Base-by-base conservation (phyloP, 92 coral and sea anemone species). In the Scolanthus callimorphus region DNA sequence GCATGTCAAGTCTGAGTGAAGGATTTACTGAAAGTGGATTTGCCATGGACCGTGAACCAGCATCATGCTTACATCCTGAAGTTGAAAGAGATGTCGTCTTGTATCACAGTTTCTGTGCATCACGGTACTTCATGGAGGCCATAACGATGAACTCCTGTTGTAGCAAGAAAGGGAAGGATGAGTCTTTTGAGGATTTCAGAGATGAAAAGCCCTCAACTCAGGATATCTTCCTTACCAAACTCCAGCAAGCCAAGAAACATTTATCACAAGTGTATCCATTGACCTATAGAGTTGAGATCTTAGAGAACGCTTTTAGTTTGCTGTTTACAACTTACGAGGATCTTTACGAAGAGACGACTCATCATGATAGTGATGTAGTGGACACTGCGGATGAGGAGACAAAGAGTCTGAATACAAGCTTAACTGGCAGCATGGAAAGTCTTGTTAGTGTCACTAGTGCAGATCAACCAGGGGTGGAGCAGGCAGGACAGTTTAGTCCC, bases 291-390 rank as follows among this genome's bases (percentile, higher is more conserved):
- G 85, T 85, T 24, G 99, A 94, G 61, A 54, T 94, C 47, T 70
- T 94, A 4, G 99, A 94, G 69, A 68, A 94, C 31, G 74, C 88
- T 44, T 94, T 94, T 37, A 85, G 99, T 57, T 83, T 94, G 45
- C 52, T 94, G 17, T 94, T 94, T 94, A 75, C 82, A 4, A 89
- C 97, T 39, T 80, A 80, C 29, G 97, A 89, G 50, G 94, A 94
- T 38, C 71, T 94, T 21, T 79, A 77, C 30, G 86, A 81, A 11
- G 86, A 89, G 20, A 51, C 63, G 41, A 61, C 69, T 0, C 95
- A 78, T 27, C 79, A 84, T 55, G 99, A 94, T 47, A 94, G 90
- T 43, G 99, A 92, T 56, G 96, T 62, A 22, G 60, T 89, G 23
- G 99, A 94, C 23, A 84, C 99, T 1, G 70, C 70, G 43, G 96